Base-by-base conservation (phyloP, 1,140 invertebrate species). In the Polyergus mexicanus region DNA sequence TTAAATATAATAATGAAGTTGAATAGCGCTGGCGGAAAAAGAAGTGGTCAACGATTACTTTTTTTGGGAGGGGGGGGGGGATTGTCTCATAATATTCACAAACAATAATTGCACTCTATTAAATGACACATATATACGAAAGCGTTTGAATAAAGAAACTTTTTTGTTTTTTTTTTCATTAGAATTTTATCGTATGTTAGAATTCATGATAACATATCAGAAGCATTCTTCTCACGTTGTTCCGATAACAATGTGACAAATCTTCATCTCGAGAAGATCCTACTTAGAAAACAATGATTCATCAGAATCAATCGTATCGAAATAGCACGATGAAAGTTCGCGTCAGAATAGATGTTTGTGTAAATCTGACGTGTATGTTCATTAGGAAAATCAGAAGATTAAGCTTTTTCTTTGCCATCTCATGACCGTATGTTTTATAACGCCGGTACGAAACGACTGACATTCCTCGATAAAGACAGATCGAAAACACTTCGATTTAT, bases 1-100 rank as follows among this genome's bases (percentile, higher is more conserved):
- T 69, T 25, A 25, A 74, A 62, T 60, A n/a, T 81, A 60, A 60
- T 68, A 60, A 71, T 44, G 19, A 72, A 83, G 28, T 28, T 74
- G 28, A 60, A 56, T 69, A 19, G 13, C 4, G 19, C 8, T 66
- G 32, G 38, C 19, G 11, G 32, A 16, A 56, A 28, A 69, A 72
- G 35, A 44, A 38, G 44, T 71, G 41, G 8, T 72, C n/a, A 44
- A 83, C 16, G 62, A 74, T 83, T 74, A 25, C 1, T 47, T 7
- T 32, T 13, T 16, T 77, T n/a, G n/a, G n/a, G n/a, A n/a, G n/a
- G n/a, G n/a, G n/a, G n/a, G n/a, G 11, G 16, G 0, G 16, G 3
- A 13, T 44, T 78, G n/a, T 32, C 16, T 65, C n/a, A 4, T 56
- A 60, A 76, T 44, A 28, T 16, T 44, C n/a, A 62, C 8, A 41